Evolutionary conservation across 2,113 vertebrate species (phyloP), one percentile per base, ranked within the genome.

Genomic region (Istiophorus platypterus): DNA sequence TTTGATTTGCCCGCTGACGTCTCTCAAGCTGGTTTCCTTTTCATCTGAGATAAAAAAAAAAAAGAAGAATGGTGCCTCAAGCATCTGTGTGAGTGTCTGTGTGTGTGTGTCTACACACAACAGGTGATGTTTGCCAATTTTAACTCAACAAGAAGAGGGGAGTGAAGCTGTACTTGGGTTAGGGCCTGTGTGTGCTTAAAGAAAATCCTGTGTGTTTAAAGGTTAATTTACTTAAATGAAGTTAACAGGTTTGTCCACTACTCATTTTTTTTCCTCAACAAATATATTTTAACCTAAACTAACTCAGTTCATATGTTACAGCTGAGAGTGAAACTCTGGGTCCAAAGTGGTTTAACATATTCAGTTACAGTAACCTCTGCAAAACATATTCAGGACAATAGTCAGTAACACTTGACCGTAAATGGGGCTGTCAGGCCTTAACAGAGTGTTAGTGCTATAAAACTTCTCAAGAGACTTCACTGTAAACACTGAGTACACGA

Each of bases 101-200:
- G 47, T 57, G 51, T 75, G 63, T 72, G 52, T 84, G 52, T 61
- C 56, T 85, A 45, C 42, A 80, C 85, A 90, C 82, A 85, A 85
- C 72, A 85, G 85, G 79, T 83, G 73, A 86, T 92, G 86, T 88
- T 85, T 89, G 79, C 85, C 85, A 90, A 85, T 88, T 88, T 90
- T 88, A 84, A 83, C 66, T 87, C 73, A 70, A 67, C 66, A 70
- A 75, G 82, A 85, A 67, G 58, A 34, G 11, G 54, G 20, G 63
- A 86, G 31, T 68, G 26, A 58, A 47, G 73, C 73, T 66, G 56
- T 69, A 34, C 85, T 72, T 74, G 59, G 57, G 57, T 78, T 72
- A 56, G 59, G 66, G 22, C 27, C 12, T 29, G 67, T 78, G 78
- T 84, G 74, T 80, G 41, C 80, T 79, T 85, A 84, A 68, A 78